Evolutionary conservation across 2,113 vertebrate species (phyloP).

Genomic region (Pollimyrus isidori): DNA sequence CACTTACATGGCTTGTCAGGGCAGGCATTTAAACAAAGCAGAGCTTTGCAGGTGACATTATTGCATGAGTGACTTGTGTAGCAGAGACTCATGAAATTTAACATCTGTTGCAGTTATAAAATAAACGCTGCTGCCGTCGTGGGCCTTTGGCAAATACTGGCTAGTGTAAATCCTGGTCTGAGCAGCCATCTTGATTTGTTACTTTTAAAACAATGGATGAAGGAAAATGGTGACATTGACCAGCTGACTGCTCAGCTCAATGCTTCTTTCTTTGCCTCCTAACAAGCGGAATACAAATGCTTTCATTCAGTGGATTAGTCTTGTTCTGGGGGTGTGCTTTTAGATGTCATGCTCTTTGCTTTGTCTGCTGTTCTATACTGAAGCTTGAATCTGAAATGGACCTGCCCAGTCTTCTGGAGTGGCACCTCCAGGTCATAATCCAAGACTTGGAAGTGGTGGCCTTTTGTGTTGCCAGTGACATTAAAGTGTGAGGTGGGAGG

Average conservation of each 20-base stretch:
- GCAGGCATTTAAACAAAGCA: not conserved
- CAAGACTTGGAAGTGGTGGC: not conserved
- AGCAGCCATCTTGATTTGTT: slow-evolving; percentile 29
- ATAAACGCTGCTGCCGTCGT: not conserved
- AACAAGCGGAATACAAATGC: slow-evolving; percentile 8
- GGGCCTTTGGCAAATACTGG: not conserved
- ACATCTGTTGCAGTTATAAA: not conserved
- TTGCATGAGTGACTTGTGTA: not conserved
- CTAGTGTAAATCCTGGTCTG: not conserved
- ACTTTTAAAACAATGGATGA: slow-evolving; percentile 20
- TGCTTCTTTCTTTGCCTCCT: slow-evolving; percentile 8
- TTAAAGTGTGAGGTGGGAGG: not conserved
- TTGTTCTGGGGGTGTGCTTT: slow-evolving; percentile 1
- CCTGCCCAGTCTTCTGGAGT: not conserved
- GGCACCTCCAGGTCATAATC: not conserved
- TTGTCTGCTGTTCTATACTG: not conserved
- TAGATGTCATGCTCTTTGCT: not conserved
- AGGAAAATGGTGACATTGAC: slow-evolving; percentile 31
- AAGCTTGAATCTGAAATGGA: not conserved
- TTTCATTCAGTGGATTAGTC: slow-evolving; percentile 20
- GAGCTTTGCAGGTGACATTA: not conserved
- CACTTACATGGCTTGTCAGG: not conserved
- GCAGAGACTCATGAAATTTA: not conserved
- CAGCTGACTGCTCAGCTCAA: slow-evolving; percentile 15
- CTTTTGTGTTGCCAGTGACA: not conserved